These are phyloP conservation scores for Azemiops feae DNA, from an alignment of 2,113 vertebrate species.

Conservation along the genomic window DNA sequence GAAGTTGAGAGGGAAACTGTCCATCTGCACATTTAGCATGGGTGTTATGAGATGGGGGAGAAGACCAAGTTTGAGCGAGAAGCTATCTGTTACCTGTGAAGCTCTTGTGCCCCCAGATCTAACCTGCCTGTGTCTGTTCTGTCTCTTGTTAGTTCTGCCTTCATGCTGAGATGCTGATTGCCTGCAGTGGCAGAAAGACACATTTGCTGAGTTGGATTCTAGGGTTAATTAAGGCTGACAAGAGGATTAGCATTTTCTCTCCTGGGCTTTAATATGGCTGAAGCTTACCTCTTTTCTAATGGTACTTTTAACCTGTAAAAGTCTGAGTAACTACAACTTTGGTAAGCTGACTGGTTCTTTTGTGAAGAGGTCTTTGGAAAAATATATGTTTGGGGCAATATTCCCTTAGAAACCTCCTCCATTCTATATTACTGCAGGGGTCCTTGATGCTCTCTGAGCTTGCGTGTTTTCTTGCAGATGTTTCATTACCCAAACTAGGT, in stretches of 20 bases:
- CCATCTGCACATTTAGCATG: neutral
- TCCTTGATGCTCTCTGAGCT: too few species aligned
- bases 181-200: neutral
- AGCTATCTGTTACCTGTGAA: neutral
- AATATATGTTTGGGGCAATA: neutral
- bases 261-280: neutral
- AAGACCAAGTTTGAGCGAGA: neutral
- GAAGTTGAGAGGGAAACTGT: neutral
- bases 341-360: neutral
- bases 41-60: neutral
- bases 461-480: too few species aligned
- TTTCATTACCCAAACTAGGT: too few species aligned
- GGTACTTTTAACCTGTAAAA: neutral
- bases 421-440: neutral
- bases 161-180: constrained; percentile 13
- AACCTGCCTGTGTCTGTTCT: neutral
- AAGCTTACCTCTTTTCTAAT: neutral
- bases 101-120: neutral
- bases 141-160: neutral
- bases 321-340: neutral
- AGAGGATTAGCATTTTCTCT: neutral
- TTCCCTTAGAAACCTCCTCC: neutral
- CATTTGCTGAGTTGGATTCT: constrained; percentile 8
- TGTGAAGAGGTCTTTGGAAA: neutral
- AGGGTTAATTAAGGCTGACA: neutral